Evolutionary conservation across 2,797 vertebrate genomes (phyloP), one percentile per base, ranked within the genome.

Genomic region (Anas bahamensis): DNA sequence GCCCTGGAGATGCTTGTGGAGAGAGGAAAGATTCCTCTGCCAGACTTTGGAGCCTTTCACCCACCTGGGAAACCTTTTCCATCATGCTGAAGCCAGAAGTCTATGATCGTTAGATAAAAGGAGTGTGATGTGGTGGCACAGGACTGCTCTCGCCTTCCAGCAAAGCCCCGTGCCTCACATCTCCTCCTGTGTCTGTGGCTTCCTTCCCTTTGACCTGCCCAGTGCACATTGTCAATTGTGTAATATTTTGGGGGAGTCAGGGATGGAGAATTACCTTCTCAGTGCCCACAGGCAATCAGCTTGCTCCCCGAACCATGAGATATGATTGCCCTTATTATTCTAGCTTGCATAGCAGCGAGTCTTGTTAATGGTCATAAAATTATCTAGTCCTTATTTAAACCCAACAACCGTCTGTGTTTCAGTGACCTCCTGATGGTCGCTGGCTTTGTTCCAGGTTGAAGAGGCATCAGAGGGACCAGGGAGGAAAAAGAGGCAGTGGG

Each of bases 321-420:
- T 90, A 93, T 59, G 77, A 97, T 89, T 94, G 88, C 92, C 86
- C 93, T 96, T 95, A 95, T 96, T 97, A 97, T 95, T 96, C 87
- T 82, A 95, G 91, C 89, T 92, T 68, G 95, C 94, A 72, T 89
- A 83, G 85, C 85, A 94, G 88, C 33, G 2, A 96, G 83, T 65
- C 89, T 83, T 63, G 77, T 92, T 97, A 97, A 96, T 96, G 90
- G 91, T 94, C 94, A 93, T 96, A 85, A 97, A 95, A 96, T 97
- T 96, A 95, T 77, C 93, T 76, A 90, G 82, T 86, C 86, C 90
- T 97, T 97, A 96, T 96, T 97, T 96, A 97, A 97, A 97, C 84
- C 94, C 95, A 96, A 93, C 95, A 87, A 65, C 85, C 15, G 78
- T 89, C 95, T 95, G 95, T 89, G 85, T 96, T 93, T 92, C 82